Evolutionary conservation across 2,797 vertebrate species (phyloP).

Genomic region (Scyliorhinus canicula): DNA sequence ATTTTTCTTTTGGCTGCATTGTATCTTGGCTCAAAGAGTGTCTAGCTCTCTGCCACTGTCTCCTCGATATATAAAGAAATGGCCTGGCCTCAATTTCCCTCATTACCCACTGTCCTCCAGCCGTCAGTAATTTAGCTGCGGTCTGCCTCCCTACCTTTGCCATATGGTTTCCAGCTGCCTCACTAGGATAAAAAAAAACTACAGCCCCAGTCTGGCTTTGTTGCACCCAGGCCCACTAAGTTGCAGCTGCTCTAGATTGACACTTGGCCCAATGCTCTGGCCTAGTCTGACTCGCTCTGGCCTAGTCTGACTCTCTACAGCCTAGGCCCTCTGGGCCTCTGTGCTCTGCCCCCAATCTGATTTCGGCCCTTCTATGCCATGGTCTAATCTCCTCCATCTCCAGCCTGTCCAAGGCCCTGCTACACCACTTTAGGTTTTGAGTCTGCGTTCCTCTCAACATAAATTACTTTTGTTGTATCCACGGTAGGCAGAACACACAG

Average conservation of each 20-base stretch:
- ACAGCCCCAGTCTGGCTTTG: not conserved
- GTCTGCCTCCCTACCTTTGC: not conserved
- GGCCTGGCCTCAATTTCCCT: conserved; percentile 19
- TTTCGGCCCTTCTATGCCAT: not conserved
- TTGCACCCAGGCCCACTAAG: not conserved
- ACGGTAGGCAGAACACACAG: too few species aligned
- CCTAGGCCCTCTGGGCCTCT: not conserved
- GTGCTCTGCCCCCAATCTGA: not conserved
- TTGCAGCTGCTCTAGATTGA: not conserved
- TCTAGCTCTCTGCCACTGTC: not conserved
- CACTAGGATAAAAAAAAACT: not conserved
- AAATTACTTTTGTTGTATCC: not conserved
- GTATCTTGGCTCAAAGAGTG: not conserved
- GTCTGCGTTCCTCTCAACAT: not conserved
- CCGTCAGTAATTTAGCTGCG: not conserved
- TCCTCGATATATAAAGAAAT: not conserved
- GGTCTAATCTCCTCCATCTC: not conserved
- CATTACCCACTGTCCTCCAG: not conserved
- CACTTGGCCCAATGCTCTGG: not conserved
- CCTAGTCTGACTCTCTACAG: not conserved
- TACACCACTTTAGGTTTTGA: not conserved
- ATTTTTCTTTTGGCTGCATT: conserved; percentile 22
- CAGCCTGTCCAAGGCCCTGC: not conserved
- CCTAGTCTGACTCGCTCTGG: not conserved
- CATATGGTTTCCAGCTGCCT: conserved; percentile 18